phyloP scores from a whole-genome alignment of 2,797 vertebrate genomes.

The Carapus acus region DNA sequence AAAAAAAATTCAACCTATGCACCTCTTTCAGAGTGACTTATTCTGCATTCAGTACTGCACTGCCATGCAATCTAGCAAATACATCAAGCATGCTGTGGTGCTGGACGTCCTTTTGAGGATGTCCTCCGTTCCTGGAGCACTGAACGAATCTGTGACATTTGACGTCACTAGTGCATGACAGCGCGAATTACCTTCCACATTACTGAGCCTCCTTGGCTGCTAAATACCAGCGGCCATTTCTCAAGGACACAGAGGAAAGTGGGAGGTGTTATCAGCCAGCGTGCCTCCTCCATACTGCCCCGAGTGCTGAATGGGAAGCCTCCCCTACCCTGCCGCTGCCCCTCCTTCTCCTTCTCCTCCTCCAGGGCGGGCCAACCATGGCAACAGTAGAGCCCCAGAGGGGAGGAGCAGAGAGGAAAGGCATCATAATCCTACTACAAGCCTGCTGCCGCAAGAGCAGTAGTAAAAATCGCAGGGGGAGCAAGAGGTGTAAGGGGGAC shows the following conservation, averaged over 20 bases:
- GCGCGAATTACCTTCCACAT: slow-evolving; percentile 12
- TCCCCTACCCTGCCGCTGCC: slow-evolving; percentile 45
- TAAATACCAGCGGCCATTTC: slow-evolving; percentile 40
- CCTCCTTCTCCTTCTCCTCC: slow-evolving; percentile 47
- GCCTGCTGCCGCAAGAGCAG: slow-evolving; percentile 55
- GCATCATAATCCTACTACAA: slow-evolving; percentile 68
- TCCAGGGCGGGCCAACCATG: slow-evolving; percentile 63
- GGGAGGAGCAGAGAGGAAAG: slow-evolving; percentile 63
- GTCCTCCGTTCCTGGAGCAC: slow-evolving; percentile 1
- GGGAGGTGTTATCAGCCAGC: slow-evolving; percentile 57
- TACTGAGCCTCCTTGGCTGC: slow-evolving; percentile 24
- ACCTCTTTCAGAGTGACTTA: neutral
- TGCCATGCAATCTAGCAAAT: neutral
- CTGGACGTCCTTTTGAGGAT: slow-evolving; percentile 8
- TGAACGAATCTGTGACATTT: slow-evolving; percentile 33
- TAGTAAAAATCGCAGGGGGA: slow-evolving; percentile 47
- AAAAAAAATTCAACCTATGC: neutral
- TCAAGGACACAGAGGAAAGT: slow-evolving; percentile 56
- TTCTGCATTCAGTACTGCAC: slow-evolving; percentile 1
- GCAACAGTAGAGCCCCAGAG: slow-evolving; percentile 66
- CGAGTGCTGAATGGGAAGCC: slow-evolving; percentile 54
- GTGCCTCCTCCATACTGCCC: slow-evolving; percentile 51
- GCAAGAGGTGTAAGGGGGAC: slow-evolving; percentile 41
- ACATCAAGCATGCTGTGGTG: neutral
- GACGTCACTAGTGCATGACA: slow-evolving; percentile 18